These are phyloP conservation scores for Whitmania pigra DNA, from an alignment of 1,140 invertebrate genomes.

Conservation along the genomic window DNA sequence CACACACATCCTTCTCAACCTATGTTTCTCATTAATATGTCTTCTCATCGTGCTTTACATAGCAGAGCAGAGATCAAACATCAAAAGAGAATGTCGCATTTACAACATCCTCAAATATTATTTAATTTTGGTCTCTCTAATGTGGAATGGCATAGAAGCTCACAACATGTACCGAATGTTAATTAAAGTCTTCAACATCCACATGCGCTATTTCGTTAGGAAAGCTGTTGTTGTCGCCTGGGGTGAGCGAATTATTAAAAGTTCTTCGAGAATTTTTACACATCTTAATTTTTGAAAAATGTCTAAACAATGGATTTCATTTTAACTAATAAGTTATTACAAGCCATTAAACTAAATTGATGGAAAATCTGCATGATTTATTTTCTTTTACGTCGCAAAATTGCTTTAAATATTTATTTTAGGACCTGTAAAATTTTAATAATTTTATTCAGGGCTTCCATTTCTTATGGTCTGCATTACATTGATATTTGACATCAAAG, in stretches of 20 bases:
- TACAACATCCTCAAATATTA: conserved; percentile 16
- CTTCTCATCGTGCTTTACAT: conserved; percentile 17
- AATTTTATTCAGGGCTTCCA: conserved; percentile 6
- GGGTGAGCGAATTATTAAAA: conserved; percentile 1
- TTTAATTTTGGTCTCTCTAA: conserved; percentile 15
- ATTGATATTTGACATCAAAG: conserved; percentile 3
- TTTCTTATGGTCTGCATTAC: neutral
- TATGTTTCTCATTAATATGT: conserved; percentile 13
- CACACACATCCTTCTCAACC: conserved; percentile 12
- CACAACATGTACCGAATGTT: conserved; percentile 20
- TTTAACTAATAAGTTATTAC: no score
- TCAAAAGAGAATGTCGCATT: neutral
- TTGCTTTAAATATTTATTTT: no score
- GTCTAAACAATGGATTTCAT: no score
- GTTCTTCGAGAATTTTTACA: neutral
- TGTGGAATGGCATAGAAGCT: conserved; percentile 20
- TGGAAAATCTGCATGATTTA: no score
- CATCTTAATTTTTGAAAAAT: no score
- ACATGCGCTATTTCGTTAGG: conserved; percentile 10
- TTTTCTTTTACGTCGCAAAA: no score
- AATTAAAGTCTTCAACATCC: conserved; percentile 16
- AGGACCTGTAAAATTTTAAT: no score
- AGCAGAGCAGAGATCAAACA: conserved; percentile 7
- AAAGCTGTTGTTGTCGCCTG: conserved; percentile 10
- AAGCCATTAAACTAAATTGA: no score